Conservation (phyloP, 2,113 vertebrate genomes). For the Pionites leucogaster region DNA sequence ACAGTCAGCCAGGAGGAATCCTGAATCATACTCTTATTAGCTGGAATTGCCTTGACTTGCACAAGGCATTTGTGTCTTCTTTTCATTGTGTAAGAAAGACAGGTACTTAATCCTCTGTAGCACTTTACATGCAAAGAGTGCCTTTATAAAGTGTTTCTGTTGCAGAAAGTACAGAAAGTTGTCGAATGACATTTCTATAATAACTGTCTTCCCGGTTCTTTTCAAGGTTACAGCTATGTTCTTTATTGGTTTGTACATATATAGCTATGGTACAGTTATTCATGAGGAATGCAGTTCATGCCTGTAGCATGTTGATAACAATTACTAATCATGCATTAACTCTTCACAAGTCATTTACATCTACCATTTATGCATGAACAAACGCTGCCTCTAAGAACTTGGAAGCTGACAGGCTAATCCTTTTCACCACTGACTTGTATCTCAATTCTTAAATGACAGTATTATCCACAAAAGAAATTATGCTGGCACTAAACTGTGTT, state of each 20-base stretch:
- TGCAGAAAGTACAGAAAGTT: background rate
- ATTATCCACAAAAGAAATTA: slow-evolving; percentile 19
- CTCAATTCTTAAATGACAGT: background rate
- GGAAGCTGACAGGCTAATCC: background rate
- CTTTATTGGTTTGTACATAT: background rate
- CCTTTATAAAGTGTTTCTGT: background rate
- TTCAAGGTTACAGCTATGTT: background rate
- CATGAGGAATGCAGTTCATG: background rate
- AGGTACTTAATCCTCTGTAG: background rate
- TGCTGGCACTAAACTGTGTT: background rate
- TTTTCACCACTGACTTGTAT: background rate
- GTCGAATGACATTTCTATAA: background rate
- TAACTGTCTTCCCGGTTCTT: background rate
- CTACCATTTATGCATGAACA: slow-evolving; percentile 17
- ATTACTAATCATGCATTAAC: slow-evolving; percentile 26
- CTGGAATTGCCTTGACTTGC: slow-evolving; percentile 11
- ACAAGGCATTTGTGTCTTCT: background rate
- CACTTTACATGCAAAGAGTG: background rate
- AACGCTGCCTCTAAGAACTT: background rate
- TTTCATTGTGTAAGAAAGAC: background rate
- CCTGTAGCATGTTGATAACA: slow-evolving; percentile 25
- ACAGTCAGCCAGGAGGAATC: background rate
- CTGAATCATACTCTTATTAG: background rate
- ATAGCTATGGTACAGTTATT: background rate
- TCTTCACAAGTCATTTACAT: slow-evolving; percentile 28